Base-by-base conservation (phyloP, 2,113 vertebrate species). In the Callospermophilus lateralis region DNA sequence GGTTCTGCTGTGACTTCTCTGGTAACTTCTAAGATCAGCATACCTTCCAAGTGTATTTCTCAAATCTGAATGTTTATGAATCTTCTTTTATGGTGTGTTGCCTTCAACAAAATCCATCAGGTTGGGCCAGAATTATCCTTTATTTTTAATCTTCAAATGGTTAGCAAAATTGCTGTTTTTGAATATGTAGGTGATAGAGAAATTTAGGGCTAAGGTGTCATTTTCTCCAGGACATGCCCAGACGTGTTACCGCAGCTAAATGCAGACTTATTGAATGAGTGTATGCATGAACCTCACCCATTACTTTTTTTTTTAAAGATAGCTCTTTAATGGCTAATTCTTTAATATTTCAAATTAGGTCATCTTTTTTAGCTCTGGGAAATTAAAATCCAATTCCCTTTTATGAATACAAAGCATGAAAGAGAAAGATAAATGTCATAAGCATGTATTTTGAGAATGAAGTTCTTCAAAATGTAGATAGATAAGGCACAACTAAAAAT, bases 291-390 rank as follows among this genome's bases (percentile, higher is more conserved):
- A 68, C 1, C 12, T 61, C 19, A 63, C 30, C 20, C 24, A 76
- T 63, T 70, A 79, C 26, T 55, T 79, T 76, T 65, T 63, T n/a
- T 80, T 89, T 55, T 70, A 37, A 58, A 48, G 67, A 26, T 68
- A 96, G 20, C 20, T 90, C 84, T 90, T 94, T 84, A 96, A 85
- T 67, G 45, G 20, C 30, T 15, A 42, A 73, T 91, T 91, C 22
- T 83, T 96, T 87, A 96, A 70, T 86, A 90, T 88, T 88, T 97
- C 73, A 45, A 78, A 76, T 79, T 92, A 92, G 39, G 72, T 90
- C 45, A 70, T 92, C 39, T 73, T n/a, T 92, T 88, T 96, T 67
- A 90, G 34, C 61, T 96, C 58, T 65, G 17, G 19, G 17, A 89
- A 15, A 87, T 17, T 58, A 3, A 89, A 81, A 83, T 76, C 48